These are phyloP conservation scores for Melikaiella ostensackeni DNA, from an alignment of 2,888 invertebrate species.

Conservation along the genomic window DNA sequence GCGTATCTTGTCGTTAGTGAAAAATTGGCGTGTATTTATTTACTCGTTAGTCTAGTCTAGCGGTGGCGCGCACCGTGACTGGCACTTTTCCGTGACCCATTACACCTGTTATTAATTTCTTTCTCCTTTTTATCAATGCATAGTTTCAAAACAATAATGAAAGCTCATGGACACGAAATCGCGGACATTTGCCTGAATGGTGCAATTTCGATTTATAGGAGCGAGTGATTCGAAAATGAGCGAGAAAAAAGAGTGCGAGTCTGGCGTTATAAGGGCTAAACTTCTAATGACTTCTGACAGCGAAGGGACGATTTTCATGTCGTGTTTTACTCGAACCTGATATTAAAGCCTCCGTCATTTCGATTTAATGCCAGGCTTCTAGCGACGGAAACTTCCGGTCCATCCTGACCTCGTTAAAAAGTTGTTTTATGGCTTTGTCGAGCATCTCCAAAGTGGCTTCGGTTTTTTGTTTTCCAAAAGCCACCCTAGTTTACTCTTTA, in stretches of 20 bases:
- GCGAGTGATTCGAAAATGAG: background rate
- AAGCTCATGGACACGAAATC: background rate
- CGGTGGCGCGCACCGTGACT: slow-evolving; percentile 19
- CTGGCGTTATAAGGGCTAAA: slow-evolving; percentile 20
- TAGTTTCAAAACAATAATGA: background rate
- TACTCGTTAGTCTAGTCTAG: slow-evolving; percentile 44
- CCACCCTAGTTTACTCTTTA: slow-evolving; percentile 18
- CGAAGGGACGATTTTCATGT: slow-evolving; percentile 26
- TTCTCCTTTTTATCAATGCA: background rate
- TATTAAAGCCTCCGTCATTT: slow-evolving; percentile 31
- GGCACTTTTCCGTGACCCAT: slow-evolving; percentile 35
- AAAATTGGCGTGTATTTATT: slow-evolving; percentile 51
- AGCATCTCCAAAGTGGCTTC: slow-evolving; percentile 14
- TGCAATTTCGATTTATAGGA: slow-evolving; percentile 12
- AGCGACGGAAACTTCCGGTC: slow-evolving; percentile 51
- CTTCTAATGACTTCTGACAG: slow-evolving; percentile 37
- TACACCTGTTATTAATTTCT: slow-evolving; percentile 34
- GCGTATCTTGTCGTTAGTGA: slow-evolving; percentile 43
- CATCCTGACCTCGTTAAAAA: slow-evolving; percentile 42
- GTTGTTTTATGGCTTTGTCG: slow-evolving; percentile 28
- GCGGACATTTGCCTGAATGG: background rate
- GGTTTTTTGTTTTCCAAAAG: slow-evolving; percentile 22
- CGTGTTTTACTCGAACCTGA: slow-evolving; percentile 43
- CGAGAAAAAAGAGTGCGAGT: background rate
- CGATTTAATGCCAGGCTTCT: slow-evolving; percentile 52